Base-by-base conservation (phyloP, 2,113 vertebrate genomes). In the Solenodon paradoxus region DNA sequence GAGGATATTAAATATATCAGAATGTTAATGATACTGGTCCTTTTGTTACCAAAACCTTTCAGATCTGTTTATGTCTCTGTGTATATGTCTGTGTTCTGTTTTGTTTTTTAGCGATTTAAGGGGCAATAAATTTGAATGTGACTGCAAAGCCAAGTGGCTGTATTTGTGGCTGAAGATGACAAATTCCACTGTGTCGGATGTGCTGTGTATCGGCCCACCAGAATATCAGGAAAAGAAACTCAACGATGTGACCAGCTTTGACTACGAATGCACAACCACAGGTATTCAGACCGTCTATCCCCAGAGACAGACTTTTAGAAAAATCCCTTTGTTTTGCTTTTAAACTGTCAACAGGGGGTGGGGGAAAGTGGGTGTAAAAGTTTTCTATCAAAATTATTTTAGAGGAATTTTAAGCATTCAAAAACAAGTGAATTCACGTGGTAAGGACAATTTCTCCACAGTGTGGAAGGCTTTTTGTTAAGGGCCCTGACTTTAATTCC, bases 121-220 rank as follows among this genome's bases (percentile, higher is more conserved):
- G 97, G 99, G 99, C 89, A 99, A 99, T 98, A 99, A 99, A 89
- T 99, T 99, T 96, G 99, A 99, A 96, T 99, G 99, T 96, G 99
- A 99, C 98, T 99, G 99, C 98, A 99, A 99, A 96, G 99, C 99
- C 95, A 99, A 99, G 98, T 99, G 99, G 99, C 97, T 99, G 97
- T 99, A 99, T 98, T 98, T 97, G 94, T 99, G 99, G 99, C 96
- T 99, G 98, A 99, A 99, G 98, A 99, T 98, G 98, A 99, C 99
- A 95, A 99, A 99, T 88, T 99, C 99, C 97, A 99, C 99, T 22
- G 99, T 99, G 96, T 99, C 99, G 7, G 99, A 99, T 97, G 99
- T 99, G 90, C 95, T 99, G 87, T 99, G 99, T 96, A 98, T 98
- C 12, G 99, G 99, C 22, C 99, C 99, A 2, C 99, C 99, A 86